A percentile compares a stretch with the other conserved stretches of the same genome.
Conservation (phyloP, 2,797 vertebrate species). For the Sardinella longiceps region DNA sequence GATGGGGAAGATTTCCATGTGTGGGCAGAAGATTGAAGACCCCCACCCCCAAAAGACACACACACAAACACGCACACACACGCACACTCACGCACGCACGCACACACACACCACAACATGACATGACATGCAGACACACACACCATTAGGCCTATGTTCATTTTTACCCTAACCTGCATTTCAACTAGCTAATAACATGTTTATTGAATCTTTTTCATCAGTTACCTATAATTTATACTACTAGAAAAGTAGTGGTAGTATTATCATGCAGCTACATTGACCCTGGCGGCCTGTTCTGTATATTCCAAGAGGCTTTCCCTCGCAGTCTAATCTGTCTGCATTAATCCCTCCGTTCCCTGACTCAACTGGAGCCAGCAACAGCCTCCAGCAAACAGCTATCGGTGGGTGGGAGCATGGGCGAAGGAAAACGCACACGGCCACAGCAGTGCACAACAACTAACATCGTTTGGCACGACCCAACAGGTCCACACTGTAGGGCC, state of each 20-base stretch:
- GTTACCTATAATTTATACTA: no score
- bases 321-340: conserved; percentile 48
- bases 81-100: neutral
- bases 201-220: no score
- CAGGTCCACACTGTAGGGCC: neutral
- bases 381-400: conserved; percentile 22
- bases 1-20: conserved; percentile 40
- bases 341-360: conserved; percentile 52
- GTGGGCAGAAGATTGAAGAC: conserved; percentile 23
- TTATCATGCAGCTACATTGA: neutral
- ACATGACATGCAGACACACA: neutral
- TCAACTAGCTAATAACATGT: neutral
- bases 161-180: neutral
- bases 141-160: neutral
- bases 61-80: neutral
- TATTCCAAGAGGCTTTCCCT: conserved; percentile 40
- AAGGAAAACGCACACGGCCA: neutral
- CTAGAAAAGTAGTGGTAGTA: neutral
- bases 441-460: neutral
- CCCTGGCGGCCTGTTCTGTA: conserved; percentile 15
- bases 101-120: neutral
- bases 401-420: neutral
- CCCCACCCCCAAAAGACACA: neutral
- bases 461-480: conserved; percentile 16
- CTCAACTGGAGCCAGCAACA: conserved; percentile 28